phyloP scores from a whole-genome alignment of 1,140 invertebrate species.

The Penaeus indicus region DNA sequence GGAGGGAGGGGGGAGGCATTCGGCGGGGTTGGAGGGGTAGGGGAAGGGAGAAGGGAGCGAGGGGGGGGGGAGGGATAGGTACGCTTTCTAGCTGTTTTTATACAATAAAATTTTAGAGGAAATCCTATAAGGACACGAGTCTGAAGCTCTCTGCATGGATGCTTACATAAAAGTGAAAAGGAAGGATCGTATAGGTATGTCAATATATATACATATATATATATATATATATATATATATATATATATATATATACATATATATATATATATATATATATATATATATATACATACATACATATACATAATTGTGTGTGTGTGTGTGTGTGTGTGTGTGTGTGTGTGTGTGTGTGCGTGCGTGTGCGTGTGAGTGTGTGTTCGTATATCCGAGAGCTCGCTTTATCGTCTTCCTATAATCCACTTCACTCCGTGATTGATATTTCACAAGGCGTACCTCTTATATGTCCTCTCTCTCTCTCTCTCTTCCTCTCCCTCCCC shows the following conservation, averaged over 20 bases:
- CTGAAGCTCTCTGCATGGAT: background rate
- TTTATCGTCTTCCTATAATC: background rate
- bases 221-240: constrained; percentile 14
- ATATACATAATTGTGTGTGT: background rate
- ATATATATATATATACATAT: background rate
- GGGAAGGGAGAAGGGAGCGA: background rate
- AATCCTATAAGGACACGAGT: background rate
- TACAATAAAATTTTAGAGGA: too few species aligned
- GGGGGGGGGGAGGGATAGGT: background rate
- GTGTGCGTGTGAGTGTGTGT: background rate
- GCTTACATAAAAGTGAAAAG: background rate
- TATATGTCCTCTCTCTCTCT: too few species aligned
- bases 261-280: background rate
- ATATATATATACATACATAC: background rate
- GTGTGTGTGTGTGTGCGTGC: background rate
- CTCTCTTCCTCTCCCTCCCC: too few species aligned
- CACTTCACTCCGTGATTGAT: background rate
- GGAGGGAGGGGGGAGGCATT: too few species aligned
- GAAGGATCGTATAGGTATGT: background rate
- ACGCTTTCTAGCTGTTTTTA: too few species aligned
- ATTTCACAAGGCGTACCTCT: too few species aligned
- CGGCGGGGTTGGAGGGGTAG: background rate
- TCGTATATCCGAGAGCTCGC: background rate
- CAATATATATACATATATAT: background rate
- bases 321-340: constrained; percentile 17